Percentiles rank a stretch among this genome's conserved stretches.
These are phyloP conservation scores for Cylloceria caligata DNA, from an alignment of 2,888 invertebrate species.

Conservation along the genomic window DNA sequence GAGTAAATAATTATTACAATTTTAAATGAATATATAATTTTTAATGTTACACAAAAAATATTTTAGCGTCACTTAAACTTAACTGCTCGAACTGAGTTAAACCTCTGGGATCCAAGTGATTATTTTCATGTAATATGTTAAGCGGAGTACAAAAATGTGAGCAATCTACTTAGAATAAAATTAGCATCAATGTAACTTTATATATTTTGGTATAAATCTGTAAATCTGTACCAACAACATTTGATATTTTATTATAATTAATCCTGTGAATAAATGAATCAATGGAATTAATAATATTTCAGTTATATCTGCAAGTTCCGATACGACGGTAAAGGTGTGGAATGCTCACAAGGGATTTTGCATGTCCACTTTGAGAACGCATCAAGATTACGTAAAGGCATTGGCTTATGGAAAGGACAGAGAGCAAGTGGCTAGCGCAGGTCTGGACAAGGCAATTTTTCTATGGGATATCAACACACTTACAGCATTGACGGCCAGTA, in stretches of 20 bases:
- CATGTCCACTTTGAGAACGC: slow-evolving; percentile 98
- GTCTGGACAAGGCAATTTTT: slow-evolving; percentile 98
- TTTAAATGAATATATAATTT: too few relatives aligned
- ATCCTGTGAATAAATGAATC: neutral
- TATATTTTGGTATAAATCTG: neutral
- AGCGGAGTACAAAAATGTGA: too few relatives aligned
- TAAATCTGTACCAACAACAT: neutral
- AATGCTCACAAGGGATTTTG: slow-evolving; percentile 99
- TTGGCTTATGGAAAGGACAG: slow-evolving; percentile 98
- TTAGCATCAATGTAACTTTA: too few relatives aligned
- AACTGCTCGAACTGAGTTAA: too few relatives aligned
- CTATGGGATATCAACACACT: slow-evolving; percentile 99
- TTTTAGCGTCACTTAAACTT: too few relatives aligned
- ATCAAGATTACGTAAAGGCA: slow-evolving; percentile 99
- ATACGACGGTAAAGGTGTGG: slow-evolving; percentile 99
- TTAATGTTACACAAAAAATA: too few relatives aligned
- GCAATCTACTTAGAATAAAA: too few relatives aligned
- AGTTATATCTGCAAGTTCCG: slow-evolving; percentile 99
- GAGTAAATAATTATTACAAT: too few relatives aligned
- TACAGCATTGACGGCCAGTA: slow-evolving; percentile 98
- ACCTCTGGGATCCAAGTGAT: too few relatives aligned
- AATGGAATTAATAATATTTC: slow-evolving; percentile 71
- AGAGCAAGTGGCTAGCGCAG: slow-evolving; percentile 98
- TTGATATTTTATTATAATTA: neutral
- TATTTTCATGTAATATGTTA: too few relatives aligned